These are phyloP conservation scores for Limenitis arthemis DNA, from an alignment of 2,888 invertebrate species.

Conservation along the genomic window DNA sequence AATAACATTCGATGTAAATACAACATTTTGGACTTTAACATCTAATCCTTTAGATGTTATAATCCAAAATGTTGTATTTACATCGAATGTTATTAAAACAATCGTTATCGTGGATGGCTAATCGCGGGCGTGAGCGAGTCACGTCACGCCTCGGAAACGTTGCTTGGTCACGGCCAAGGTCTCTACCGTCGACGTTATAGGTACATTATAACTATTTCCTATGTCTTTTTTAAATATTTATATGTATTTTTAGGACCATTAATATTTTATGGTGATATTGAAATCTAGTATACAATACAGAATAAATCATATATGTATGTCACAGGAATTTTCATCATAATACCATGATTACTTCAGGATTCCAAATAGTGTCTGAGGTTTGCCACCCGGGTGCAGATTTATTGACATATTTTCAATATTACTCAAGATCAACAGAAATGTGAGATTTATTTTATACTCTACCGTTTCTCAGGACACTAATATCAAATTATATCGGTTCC, in stretches of 20 bases:
- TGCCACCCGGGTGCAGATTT: too few species aligned
- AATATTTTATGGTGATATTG: neutral
- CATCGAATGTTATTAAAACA: slow-evolving; percentile 21
- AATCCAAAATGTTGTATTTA: neutral
- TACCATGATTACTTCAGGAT: too few species aligned
- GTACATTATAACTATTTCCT: slow-evolving; percentile 38
- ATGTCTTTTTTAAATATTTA: slow-evolving; percentile 37
- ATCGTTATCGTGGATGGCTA: slow-evolving; percentile 36
- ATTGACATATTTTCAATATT: too few species aligned
- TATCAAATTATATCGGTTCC: too few species aligned
- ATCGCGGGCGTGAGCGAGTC: slow-evolving; percentile 31
- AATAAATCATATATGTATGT: too few species aligned
- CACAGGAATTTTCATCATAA: too few species aligned
- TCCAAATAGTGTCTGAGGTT: too few species aligned
- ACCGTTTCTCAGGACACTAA: too few species aligned
- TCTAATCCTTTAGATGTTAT: slow-evolving; percentile 1
- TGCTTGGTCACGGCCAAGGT: slow-evolving; percentile 69
- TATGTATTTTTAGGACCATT: slow-evolving; percentile 26
- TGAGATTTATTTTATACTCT: too few species aligned
- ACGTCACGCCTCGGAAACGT: slow-evolving; percentile 46
- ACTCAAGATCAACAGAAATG: too few species aligned
- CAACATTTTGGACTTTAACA: neutral
- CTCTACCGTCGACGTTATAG: slow-evolving; percentile 50
- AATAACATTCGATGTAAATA: slow-evolving; percentile 16
- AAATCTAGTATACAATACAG: too few species aligned